These are phyloP conservation scores for Vannuccia rotundouncinata DNA, from an alignment of 2,888 invertebrate species.

Conservation along the genomic window DNA sequence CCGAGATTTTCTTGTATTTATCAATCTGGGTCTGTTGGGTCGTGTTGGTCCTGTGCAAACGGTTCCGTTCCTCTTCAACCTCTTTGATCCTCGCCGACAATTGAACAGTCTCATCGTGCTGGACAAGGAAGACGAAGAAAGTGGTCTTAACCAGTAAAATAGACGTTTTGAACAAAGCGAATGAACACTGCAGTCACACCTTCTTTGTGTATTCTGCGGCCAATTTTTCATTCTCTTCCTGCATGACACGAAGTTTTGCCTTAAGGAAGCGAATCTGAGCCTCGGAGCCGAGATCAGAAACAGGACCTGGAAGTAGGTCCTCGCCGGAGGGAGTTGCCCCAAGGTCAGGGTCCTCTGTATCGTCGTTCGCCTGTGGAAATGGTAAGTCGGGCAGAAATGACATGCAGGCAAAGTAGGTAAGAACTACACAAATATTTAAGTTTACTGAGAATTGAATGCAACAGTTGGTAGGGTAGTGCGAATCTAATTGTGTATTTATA, in stretches of 20 bases:
- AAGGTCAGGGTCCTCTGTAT: neutral
- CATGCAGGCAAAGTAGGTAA: neutral
- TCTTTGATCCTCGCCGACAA: slow-evolving; percentile 51
- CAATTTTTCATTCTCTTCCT: slow-evolving; percentile 54
- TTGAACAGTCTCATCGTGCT: slow-evolving; percentile 54
- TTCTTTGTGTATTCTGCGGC: slow-evolving; percentile 48
- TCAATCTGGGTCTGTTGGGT: slow-evolving; percentile 55
- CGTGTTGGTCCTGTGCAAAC: slow-evolving; percentile 49
- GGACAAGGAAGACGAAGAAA: slow-evolving; percentile 18
- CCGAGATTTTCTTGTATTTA: slow-evolving; percentile 54
- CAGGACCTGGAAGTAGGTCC: neutral
- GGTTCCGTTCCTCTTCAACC: slow-evolving; percentile 54
- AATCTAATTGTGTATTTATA: no score
- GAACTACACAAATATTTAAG: neutral
- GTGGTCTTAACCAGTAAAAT: neutral
- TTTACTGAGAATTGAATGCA: no score
- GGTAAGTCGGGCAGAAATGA: neutral
- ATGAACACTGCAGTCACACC: slow-evolving; percentile 42
- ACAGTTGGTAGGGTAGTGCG: no score
- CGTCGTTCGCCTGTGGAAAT: neutral
- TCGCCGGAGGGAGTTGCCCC: neutral
- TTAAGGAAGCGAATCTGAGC: slow-evolving; percentile 55
- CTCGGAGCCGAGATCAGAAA: slow-evolving; percentile 43
- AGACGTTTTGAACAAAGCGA: neutral
- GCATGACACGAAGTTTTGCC: slow-evolving; percentile 55